Evolutionary conservation across 2,797 vertebrate species (phyloP), one percentile per base, ranked within the genome.

Genomic region (Lophius americanus): DNA sequence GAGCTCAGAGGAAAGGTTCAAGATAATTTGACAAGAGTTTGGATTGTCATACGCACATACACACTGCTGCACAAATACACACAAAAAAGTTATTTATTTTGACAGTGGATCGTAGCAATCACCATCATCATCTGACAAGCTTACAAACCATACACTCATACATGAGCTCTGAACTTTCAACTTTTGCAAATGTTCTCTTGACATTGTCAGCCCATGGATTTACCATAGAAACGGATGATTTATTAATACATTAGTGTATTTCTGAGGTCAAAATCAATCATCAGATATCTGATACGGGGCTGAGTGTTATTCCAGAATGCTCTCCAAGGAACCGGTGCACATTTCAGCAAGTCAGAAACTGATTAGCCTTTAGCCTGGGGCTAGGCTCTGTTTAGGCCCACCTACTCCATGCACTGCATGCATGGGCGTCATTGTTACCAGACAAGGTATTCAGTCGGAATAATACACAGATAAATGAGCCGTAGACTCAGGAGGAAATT

Each of bases 291-390:
- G 84, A 92, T 91, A 86, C 75, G 5, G 65, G 65, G 64, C 60
- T 84, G 79, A 92, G 88, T 88, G 90, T 88, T 90, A 86, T 89
- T 91, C 82, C 86, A 82, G 88, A 91, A 89, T 62, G 83, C 78
- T 82, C 85, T 90, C 85, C 83, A 73, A 84, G 85, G 89, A 87
- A 82, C 90, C 47, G 66, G 86, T 90, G 81, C 87, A 75, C 83
- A 84, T 92, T 93, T 92, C 90, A 93, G 83, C 75, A 82, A 88
- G 82, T 89, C 89, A 88, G 77, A 87, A 91, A 91, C 86, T 91
- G 90, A 92, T 89, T 91, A 90, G 85, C 89, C 82, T 89, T 87
- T 90, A 80, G 87, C 89, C 84, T 13, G 64, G 61, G 80, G 87
- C 83, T 57, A 76, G 78, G 61, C 74, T 76, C 74, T 37, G 51